Base-by-base conservation (phyloP, 1,140 invertebrate genomes). In the Carposina sasakii region DNA sequence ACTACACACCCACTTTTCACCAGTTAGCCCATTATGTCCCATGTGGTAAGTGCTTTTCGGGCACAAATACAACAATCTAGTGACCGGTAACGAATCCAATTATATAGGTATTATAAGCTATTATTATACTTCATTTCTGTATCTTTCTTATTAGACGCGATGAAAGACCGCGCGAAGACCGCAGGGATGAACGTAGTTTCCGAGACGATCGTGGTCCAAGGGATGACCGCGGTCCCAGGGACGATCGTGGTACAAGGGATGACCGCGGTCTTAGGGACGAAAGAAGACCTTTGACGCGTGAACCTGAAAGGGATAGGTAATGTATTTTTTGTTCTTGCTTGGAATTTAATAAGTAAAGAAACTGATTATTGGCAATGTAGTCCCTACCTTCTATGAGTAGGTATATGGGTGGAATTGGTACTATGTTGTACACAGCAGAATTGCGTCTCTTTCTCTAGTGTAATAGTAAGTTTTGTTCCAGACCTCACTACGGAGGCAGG, bases 401-500 rank as follows among this genome's bases (percentile, higher is more conserved):
- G n/a, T n/a, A n/a, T n/a, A n/a, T n/a, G n/a, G n/a, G n/a, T n/a
- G n/a, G n/a, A n/a, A n/a, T n/a, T n/a, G n/a, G n/a, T n/a, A 28
- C 24, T 28, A 12, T 28, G 24, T 6, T 12, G 6, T 28, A 12
- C 24, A 28, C 24, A 28, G 6, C 12, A 28, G 12, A 6, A 28
- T 12, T 28, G 24, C 24, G 24, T 5, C 31, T 9, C 31, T 15
- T 34, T 34, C 20, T 37, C 3, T 5, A 19, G 16, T 20, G 3
- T 5, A 12, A 0, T 37, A 47, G 37, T 17, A 17, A 1, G 15
- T 49, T 26, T 16, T 44, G 12, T 56, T 52, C 1, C 61, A 81
- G 77, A 48, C 60, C 76, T 0, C 74, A 74, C 12, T 82, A 82
- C 59, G 61, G 43, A 16, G 78, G 78, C 4, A 74, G 78, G 10